phyloP scores from a whole-genome alignment of 1,140 invertebrate species.

The Drosophila bifasciata region DNA sequence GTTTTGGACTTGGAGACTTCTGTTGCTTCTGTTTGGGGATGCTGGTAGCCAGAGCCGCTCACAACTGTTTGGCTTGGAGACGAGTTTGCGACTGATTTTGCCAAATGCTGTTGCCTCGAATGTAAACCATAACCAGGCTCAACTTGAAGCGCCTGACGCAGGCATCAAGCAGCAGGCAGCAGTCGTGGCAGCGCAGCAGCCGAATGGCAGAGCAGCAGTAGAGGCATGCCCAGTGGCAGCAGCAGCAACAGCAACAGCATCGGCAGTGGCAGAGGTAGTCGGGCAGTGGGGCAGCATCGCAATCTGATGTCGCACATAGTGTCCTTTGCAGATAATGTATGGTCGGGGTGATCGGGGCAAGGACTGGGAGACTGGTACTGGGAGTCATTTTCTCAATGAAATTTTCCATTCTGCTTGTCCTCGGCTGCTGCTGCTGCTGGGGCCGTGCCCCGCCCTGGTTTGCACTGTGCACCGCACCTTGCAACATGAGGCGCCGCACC shows the following conservation, averaged over 20 bases:
- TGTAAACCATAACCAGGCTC: constrained; percentile 73
- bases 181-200: constrained; percentile 9
- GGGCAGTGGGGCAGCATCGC: constrained; percentile 10
- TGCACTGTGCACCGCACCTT: constrained; percentile 29
- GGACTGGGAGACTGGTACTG: constrained; percentile 9
- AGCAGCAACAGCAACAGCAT: constrained; percentile 1
- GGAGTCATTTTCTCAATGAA: constrained; percentile 72
- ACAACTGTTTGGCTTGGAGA: constrained; percentile 72
- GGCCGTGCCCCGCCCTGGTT: no score
- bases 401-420: constrained; percentile 28
- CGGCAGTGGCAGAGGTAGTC: background rate
- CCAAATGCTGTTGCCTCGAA: constrained; percentile 68
- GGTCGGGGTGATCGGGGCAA: constrained; percentile 20
- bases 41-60: constrained; percentile 35
- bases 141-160: constrained; percentile 40
- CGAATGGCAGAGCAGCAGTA: constrained; percentile 4
- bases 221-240: background rate
- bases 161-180: constrained; percentile 2
- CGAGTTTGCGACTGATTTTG: constrained; percentile 75
- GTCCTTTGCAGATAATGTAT: constrained; percentile 68
- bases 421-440: constrained; percentile 9
- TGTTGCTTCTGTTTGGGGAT: background rate
- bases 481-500: background rate
- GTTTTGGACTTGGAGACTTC: background rate
- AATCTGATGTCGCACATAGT: constrained; percentile 54